Percentiles rank a stretch among this genome's conserved stretches.
phyloP scores from a whole-genome alignment of 2,797 vertebrate genomes.

The Halcyon leucocephala region DNA sequence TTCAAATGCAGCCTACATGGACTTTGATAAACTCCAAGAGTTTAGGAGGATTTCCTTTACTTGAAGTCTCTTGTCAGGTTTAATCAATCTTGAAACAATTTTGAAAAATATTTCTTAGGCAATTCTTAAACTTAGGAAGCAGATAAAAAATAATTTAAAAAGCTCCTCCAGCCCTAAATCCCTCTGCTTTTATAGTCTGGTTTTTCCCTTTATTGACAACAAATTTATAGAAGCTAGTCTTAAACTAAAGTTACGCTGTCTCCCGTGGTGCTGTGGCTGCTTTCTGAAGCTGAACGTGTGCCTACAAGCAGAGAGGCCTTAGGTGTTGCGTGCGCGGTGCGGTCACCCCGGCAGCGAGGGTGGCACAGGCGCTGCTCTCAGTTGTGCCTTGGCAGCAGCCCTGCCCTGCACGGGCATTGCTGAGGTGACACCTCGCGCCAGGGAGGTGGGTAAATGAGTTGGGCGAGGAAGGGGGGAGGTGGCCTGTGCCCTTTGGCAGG shows the following conservation, averaged over 20 bases:
- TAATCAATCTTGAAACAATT: background rate
- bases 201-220: background rate
- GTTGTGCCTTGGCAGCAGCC: background rate
- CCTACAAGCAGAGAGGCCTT: background rate
- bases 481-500: background rate
- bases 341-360: background rate
- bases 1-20: background rate
- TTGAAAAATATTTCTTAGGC: background rate
- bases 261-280: background rate
- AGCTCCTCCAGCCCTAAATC: background rate
- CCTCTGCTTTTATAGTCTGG: background rate
- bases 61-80: background rate
- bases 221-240: background rate
- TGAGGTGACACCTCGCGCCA: background rate
- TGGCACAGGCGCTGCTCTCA: rapidly evolving
- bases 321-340: rapidly evolving
- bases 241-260: background rate
- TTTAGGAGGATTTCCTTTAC: background rate
- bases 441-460: background rate
- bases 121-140: background rate
- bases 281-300: background rate
- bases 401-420: background rate
- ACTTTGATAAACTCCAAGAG: background rate
- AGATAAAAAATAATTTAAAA: background rate
- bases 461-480: background rate